Evolutionary conservation across 2,797 vertebrate genomes (phyloP).

Genomic region (Nyctibius grandis): DNA sequence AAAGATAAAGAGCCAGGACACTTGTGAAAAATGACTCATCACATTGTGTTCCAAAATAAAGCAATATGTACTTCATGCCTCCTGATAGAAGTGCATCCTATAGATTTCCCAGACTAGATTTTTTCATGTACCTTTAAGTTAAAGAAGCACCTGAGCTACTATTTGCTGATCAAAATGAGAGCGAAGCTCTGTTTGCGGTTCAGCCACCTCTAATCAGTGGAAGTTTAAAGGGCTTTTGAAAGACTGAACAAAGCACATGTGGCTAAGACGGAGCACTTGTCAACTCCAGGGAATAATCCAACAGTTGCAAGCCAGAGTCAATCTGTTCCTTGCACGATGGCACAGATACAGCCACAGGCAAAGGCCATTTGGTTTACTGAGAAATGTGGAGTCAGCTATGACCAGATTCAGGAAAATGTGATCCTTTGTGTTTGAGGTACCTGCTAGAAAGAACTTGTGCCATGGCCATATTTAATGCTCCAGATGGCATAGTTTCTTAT

Average conservation of each 20-base stretch:
- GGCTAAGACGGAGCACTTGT: conserved; percentile 39
- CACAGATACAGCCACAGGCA: neutral
- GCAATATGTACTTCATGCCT: neutral
- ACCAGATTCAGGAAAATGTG: neutral
- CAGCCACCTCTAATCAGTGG: conserved; percentile 23
- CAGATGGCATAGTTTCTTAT: neutral
- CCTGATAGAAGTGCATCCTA: neutral
- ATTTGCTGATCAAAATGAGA: conserved; percentile 4
- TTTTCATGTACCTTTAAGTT: neutral
- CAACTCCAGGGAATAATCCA: conserved; percentile 34
- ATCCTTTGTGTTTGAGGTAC: neutral
- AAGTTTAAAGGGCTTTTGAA: conserved; percentile 59
- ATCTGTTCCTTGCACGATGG: neutral
- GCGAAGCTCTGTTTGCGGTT: conserved; percentile 11
- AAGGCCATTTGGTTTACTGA: neutral
- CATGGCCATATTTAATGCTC: neutral
- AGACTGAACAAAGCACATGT: neutral
- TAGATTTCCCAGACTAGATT: neutral
- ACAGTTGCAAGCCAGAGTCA: conserved; percentile 16
- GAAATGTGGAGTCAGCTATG: neutral
- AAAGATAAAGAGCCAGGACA: neutral
- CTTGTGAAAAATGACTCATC: neutral
- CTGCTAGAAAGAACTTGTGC: neutral
- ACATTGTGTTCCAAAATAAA: neutral
- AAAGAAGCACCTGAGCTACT: neutral